Conservation (phyloP, 2,888 invertebrate species). For the Lepidocyrtinus sp. region DNA sequence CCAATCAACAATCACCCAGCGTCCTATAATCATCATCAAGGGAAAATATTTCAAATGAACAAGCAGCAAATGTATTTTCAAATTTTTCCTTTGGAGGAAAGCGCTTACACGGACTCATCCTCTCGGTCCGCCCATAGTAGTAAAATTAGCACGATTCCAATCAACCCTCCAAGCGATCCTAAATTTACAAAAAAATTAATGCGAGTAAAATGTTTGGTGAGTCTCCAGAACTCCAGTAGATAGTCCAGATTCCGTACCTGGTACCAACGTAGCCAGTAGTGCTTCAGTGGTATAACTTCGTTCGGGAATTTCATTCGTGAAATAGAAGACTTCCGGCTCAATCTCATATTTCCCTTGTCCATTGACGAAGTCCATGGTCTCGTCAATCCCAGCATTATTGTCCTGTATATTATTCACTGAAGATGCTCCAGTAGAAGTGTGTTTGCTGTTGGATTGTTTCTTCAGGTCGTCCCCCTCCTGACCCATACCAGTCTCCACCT, state of each 20-base stretch:
- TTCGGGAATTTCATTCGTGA: conserved; percentile 62
- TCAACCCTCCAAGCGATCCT: conserved; percentile 67
- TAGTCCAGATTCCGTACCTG: too few relatives aligned
- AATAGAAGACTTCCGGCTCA: conserved; percentile 59
- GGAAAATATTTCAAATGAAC: too few relatives aligned
- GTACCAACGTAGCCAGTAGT: conserved; percentile 60
- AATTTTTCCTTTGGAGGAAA: too few relatives aligned
- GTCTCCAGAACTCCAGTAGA: too few relatives aligned
- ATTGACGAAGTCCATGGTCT: conserved; percentile 41
- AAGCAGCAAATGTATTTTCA: too few relatives aligned
- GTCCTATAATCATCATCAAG: too few relatives aligned
- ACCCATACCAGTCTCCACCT: neutral
- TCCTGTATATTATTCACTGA: neutral
- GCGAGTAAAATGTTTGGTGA: neutral
- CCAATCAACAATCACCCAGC: too few relatives aligned
- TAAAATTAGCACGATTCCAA: conserved; percentile 67
- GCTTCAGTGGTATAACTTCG: conserved; percentile 64
- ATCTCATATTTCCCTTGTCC: conserved; percentile 29
- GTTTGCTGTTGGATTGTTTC: too few relatives aligned
- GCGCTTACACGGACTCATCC: conserved; percentile 66
- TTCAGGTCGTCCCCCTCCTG: neutral
- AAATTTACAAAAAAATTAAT: conserved; percentile 31
- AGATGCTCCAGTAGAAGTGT: too few relatives aligned
- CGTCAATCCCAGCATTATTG: conserved; percentile 30
- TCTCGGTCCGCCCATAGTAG: conserved; percentile 68